Conservation (phyloP, 2,888 invertebrate genomes). For the Spodoptera exigua region DNA sequence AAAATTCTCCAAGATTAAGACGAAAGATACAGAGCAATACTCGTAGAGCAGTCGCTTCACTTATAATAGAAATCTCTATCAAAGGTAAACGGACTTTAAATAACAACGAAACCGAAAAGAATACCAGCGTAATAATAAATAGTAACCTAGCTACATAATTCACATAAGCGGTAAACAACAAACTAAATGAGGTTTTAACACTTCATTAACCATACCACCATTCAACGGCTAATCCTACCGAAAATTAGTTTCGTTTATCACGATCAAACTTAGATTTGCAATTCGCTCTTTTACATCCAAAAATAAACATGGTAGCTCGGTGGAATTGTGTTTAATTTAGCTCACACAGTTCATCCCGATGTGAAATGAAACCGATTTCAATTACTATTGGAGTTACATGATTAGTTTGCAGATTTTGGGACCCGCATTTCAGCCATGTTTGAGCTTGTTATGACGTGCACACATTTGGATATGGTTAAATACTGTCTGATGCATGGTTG, state of each 20-base stretch:
- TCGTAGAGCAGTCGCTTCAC: no score
- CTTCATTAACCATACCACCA: no score
- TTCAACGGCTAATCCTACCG: conserved; percentile 10
- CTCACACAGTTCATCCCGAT: conserved; percentile 34
- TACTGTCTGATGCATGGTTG: conserved; percentile 29
- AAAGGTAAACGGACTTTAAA: no score
- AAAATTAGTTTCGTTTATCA: conserved; percentile 25
- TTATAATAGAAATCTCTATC: no score
- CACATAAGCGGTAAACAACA: no score
- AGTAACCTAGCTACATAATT: no score
- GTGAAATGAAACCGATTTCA: conserved; percentile 57
- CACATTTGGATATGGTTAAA: conserved; percentile 48
- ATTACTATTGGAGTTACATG: conserved; percentile 50
- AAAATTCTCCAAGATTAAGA: no score
- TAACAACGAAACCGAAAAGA: no score
- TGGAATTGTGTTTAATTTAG: conserved; percentile 41
- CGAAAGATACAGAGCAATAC: no score
- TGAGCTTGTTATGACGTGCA: conserved; percentile 54
- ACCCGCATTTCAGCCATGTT: conserved; percentile 47
- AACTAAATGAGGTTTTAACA: no score
- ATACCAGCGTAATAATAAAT: no score
- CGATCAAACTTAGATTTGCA: conserved; percentile 42
- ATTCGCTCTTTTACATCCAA: conserved; percentile 31
- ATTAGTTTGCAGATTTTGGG: conserved; percentile 54
- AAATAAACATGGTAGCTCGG: conserved; percentile 25